Evolutionary conservation across 2,888 invertebrate genomes (phyloP), one percentile per base, ranked within the genome.

Genomic region (Salticus scenicus): DNA sequence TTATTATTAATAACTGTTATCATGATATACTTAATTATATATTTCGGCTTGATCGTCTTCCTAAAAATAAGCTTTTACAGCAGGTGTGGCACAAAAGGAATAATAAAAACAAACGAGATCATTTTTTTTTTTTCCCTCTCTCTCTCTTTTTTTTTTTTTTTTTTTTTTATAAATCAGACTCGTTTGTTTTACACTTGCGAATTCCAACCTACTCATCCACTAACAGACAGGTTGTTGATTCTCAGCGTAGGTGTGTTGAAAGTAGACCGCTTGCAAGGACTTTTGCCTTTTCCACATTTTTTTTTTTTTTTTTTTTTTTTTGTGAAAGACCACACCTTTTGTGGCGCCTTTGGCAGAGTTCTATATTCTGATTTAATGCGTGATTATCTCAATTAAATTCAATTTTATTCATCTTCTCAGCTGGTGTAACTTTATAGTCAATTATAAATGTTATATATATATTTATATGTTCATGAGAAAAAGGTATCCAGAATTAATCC

Each of bases 211-310:
- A 57, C 57, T 57, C 57, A 57, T 57, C 57, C 57, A 57, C 57
- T 57, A 24, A 5, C 24, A 24, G 1, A 57, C 20, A 57, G 57
- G 57, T 57, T 57, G 30, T n/a, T 30, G 31, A 31, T 7, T 17
- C 17, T 17, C 17, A 4, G 66, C 31, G 66, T 66, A 30, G 66
- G 66, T 14, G 30, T 28, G 66, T 14, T 2, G 31, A 66, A 66
- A 66, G 66, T 66, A 30, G 66, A 31, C 31, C 66, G 66, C 30
- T 66, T 14, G 17, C n/a, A 31, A 30, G 66, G 66, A 14, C 66
- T 30, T 31, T 12, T n/a, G 17, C 17, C 20, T 12, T 66, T 66
- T n/a, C 30, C n/a, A 4, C 24, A 4, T 14, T 57, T 4, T 24
- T 20, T 57, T 47, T 47, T 17, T 17, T 47, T 17, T 14, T 47